These are phyloP conservation scores for Caenorhabditis zanzibari DNA, from an alignment of 2,888 invertebrate genomes.

Conservation along the genomic window DNA sequence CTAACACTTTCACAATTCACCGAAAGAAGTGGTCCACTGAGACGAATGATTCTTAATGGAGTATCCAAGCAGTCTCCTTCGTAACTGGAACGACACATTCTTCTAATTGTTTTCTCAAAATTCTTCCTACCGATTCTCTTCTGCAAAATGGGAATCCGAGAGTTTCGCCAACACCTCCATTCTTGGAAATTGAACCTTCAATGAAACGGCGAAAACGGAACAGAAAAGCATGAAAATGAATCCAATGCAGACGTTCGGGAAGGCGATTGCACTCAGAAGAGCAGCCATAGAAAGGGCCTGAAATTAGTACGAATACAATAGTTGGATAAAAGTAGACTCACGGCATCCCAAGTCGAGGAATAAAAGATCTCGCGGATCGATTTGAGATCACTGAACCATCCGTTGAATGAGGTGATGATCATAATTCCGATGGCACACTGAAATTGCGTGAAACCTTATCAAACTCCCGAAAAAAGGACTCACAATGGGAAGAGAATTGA, in stretches of 20 bases:
- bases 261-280: conserved; percentile 59
- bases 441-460: too few relatives aligned
- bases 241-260: conserved; percentile 67
- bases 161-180: conserved; percentile 58
- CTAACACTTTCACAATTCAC: conserved; percentile 67
- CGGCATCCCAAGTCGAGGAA: conserved; percentile 67
- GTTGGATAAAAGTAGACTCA: conserved; percentile 11
- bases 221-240: conserved; percentile 65
- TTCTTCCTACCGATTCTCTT: conserved; percentile 49
- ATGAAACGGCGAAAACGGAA: conserved; percentile 61
- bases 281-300: conserved; percentile 57
- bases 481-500: conserved; percentile 65
- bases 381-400: conserved; percentile 66
- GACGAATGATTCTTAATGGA: conserved; percentile 67
- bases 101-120: background rate
- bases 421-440: conserved; percentile 69
- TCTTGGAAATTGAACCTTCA: conserved; percentile 64
- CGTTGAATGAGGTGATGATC: conserved; percentile 65
- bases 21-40: conserved; percentile 66
- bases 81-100: conserved; percentile 49
- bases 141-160: conserved; percentile 55
- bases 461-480: background rate
- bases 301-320: background rate
- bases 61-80: conserved; percentile 72
- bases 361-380: conserved; percentile 58